phyloP scores from a whole-genome alignment of 2,113 vertebrate species.

The Saiga tatarica region DNA sequence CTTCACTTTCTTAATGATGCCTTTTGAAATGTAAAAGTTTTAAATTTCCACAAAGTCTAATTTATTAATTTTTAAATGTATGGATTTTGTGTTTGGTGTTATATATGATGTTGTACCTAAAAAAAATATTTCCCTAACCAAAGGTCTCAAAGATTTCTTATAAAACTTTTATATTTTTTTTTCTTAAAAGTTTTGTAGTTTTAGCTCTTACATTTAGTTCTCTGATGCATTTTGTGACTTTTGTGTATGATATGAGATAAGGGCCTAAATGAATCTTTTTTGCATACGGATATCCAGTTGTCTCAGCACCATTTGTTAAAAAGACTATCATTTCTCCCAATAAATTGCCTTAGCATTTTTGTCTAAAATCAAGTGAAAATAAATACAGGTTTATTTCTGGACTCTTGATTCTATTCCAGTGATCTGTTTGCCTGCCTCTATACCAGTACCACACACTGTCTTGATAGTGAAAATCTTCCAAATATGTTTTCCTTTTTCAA shows the following conservation, averaged over 20 bases:
- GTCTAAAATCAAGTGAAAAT: background rate
- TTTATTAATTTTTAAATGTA: constrained; percentile 20
- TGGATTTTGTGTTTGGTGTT: background rate
- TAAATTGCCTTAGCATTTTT: background rate
- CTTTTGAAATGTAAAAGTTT: background rate
- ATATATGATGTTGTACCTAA: background rate
- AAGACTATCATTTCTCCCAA: background rate
- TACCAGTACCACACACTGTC: background rate
- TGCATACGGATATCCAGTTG: background rate
- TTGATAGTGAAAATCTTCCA: constrained; percentile 21
- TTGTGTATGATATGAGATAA: background rate
- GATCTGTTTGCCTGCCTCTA: background rate
- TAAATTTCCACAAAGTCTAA: background rate
- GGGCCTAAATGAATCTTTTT: background rate
- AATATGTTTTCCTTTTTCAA: background rate
- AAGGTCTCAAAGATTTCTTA: background rate
- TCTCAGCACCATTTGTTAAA: background rate
- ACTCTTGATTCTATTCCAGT: background rate
- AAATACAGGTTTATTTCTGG: background rate
- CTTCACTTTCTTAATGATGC: constrained; percentile 1
- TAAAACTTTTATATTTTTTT: constrained; percentile 29
- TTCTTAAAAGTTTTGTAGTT: background rate
- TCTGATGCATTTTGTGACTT: constrained; percentile 29
- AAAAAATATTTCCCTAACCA: constrained; percentile 25
- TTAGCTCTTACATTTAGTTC: background rate